These are phyloP conservation scores for human DNA, from an alignment of 2,113 vertebrate species.

Conservation along the genomic window GRCh38 chr7:71313501-71314000, in stretches of 20 bases:
- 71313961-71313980: background rate
- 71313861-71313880: constrained; percentile 71
- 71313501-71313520: background rate
- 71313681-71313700: background rate
- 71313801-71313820: constrained; percentile 47
- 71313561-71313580: background rate
- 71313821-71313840: background rate
- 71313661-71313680: constrained; percentile 47
- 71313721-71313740: background rate
- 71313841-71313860: constrained; percentile 41
- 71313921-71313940: constrained; percentile 35
- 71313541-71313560: constrained; percentile 1
- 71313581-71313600: background rate
- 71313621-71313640: constrained; percentile 60
- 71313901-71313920: constrained; percentile 63
- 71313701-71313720: constrained; percentile 11
- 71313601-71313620: constrained; percentile 38
- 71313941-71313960: constrained; percentile 51
- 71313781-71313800: background rate
- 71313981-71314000: constrained; percentile 24
- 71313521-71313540: background rate
- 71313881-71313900: constrained; percentile 33
- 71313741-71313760: constrained; percentile 51
- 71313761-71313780: constrained; percentile 61
- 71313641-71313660: background rate